Base-by-base conservation (phyloP, 2,113 vertebrate species). In the Hiodon alosoides region DNA sequence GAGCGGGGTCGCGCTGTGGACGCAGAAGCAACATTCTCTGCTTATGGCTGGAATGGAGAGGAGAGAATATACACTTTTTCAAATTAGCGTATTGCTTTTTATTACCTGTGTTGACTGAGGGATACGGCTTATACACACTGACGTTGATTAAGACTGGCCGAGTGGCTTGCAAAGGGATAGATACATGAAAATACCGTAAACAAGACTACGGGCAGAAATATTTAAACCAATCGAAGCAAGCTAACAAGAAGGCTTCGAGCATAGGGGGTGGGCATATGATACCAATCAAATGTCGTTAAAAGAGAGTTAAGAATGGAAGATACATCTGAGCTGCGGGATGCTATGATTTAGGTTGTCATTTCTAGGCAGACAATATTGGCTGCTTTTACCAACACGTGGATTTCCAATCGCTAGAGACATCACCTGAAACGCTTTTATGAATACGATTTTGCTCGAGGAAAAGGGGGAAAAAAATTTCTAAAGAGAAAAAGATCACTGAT, bases 1-100 rank as follows among this genome's bases (percentile, higher is more conserved):
- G 80, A 82, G 82, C 62, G 88, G 79, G 89, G 86, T 87, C 84
- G 91, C 87, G 91, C 88, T 5, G 85, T 72, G 87, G 90, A 86
- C 90, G 89, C 89, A 81, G 89, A 92, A 85, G 86, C 79, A 88
- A 82, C 88, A 84, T 85, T 87, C 77, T 51, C 50, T 73, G 79
- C 64, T 31, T 31, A 7, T 81, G 64, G 66, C 17, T 60, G 47
- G 77, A 60, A 72, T 62, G 64, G 52, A 51, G 50, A 71, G 72
- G 78, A 82, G 52, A 68, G 81, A 83, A 73, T 77, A 31, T 46
- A 65, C 47, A 60, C 59, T 60, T 4, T 79, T 85, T 60, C 11
- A 2, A 60, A 60, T 13, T 14, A 60, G 59, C 59, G 7, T 13
- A 60, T 60, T 60, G 9, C 59, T 60, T 60, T 60, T 13, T 14